phyloP scores from a whole-genome alignment of 2,888 invertebrate species.

The Folsomia manolachei region DNA sequence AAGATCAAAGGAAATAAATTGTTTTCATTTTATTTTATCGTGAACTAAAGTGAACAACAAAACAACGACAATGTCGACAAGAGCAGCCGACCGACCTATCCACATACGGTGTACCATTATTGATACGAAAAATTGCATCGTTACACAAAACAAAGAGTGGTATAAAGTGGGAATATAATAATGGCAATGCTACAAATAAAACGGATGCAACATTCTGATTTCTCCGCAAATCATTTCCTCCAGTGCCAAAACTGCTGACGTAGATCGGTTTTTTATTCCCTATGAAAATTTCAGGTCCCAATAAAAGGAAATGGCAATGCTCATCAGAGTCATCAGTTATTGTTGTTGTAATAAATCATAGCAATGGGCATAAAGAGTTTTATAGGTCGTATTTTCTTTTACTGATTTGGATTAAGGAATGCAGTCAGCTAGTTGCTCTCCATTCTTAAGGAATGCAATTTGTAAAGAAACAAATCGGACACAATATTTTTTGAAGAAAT shows the following conservation, averaged over 20 bases:
- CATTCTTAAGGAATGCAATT: too few species aligned
- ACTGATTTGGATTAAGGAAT: too few species aligned
- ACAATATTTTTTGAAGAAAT: neutral
- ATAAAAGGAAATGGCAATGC: neutral
- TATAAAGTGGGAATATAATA: too few species aligned
- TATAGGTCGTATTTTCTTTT: neutral
- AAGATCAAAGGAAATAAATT: conserved; percentile 8
- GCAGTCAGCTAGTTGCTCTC: too few species aligned
- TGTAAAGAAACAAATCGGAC: neutral
- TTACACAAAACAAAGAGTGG: too few species aligned
- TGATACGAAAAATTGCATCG: too few species aligned
- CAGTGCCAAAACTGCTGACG: neutral
- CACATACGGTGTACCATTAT: too few species aligned
- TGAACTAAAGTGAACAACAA: too few species aligned
- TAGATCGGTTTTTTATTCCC: neutral
- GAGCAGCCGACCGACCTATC: conserved; percentile 18
- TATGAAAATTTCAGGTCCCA: neutral
- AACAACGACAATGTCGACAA: too few species aligned
- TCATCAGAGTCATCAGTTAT: neutral
- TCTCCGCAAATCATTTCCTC: too few species aligned
- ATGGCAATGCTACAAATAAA: too few species aligned
- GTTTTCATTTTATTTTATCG: neutral
- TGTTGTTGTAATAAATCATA: neutral
- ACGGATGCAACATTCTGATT: neutral
- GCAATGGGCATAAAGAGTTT: neutral